These are phyloP conservation scores for Pelmatolapia mariae DNA, from an alignment of 2,113 vertebrate genomes.

Conservation along the genomic window DNA sequence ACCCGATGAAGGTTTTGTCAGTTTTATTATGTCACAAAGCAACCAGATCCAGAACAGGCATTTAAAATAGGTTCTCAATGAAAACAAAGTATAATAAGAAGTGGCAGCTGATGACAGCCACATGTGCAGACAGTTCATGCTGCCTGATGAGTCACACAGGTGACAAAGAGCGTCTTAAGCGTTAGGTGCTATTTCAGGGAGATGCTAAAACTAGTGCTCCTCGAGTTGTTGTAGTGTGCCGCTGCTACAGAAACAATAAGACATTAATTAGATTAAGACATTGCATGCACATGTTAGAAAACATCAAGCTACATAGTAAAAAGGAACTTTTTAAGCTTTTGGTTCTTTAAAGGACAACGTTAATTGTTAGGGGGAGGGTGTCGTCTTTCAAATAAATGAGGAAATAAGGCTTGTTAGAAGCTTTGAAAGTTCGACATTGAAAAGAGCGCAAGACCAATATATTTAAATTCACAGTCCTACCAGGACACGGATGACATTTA, in stretches of 20 bases:
- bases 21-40: neutral
- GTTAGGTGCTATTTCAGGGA: constrained; percentile 3
- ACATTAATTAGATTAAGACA: neutral
- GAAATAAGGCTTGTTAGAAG: neutral
- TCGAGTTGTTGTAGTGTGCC: neutral
- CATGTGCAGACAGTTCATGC: neutral
- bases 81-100: neutral
- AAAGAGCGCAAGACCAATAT: neutral
- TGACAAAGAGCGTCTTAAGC: neutral
- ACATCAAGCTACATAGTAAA: neutral
- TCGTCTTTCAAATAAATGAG: neutral
- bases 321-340: neutral
- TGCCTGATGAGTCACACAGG: constrained; percentile 26
- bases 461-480: neutral
- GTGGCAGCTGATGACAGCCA: neutral
- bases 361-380: neutral
- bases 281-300: neutral
- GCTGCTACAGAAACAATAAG: neutral
- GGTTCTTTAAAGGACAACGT: neutral
- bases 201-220: neutral
- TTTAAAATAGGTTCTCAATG: neutral
- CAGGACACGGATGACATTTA: constrained; percentile 13
- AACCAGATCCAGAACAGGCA: neutral
- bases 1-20: constrained; percentile 5
- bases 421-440: constrained; percentile 6